phyloP scores from a whole-genome alignment of 2,113 vertebrate species.

The Scalopus aquaticus region DNA sequence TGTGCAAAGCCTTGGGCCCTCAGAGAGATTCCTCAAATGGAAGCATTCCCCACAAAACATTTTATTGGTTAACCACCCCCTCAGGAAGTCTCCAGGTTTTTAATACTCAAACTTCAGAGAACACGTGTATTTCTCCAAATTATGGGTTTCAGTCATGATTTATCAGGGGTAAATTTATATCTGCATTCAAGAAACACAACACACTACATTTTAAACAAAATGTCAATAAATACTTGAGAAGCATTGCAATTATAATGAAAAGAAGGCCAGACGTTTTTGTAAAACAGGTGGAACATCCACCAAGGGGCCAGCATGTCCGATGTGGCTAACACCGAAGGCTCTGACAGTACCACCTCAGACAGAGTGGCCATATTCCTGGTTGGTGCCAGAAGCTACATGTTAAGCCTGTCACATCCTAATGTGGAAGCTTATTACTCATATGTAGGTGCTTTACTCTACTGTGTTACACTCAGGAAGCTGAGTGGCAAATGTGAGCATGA shows the following conservation, averaged over 20 bases:
- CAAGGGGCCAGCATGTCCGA: background rate
- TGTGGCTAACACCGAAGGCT: background rate
- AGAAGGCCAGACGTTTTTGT: background rate
- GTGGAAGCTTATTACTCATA: background rate
- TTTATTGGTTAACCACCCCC: no score
- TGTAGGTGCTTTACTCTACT: background rate
- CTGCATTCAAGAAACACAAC: background rate
- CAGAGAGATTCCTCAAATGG: background rate
- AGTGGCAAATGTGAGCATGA: background rate
- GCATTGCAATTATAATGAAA: background rate
- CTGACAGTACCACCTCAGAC: fast-evolving
- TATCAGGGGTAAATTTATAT: background rate
- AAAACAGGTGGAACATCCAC: background rate
- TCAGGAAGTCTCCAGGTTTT: background rate
- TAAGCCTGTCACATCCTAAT: background rate
- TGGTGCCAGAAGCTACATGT: background rate
- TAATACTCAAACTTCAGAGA: background rate
- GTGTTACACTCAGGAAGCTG: background rate
- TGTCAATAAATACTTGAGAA: background rate
- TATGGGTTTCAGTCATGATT: background rate
- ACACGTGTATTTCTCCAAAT: background rate
- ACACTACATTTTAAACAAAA: background rate
- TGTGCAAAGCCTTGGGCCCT: background rate
- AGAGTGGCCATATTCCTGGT: background rate
- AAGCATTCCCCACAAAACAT: background rate